Conservation (phyloP, 2,797 vertebrate genomes). For the Synanceia verrucosa region DNA sequence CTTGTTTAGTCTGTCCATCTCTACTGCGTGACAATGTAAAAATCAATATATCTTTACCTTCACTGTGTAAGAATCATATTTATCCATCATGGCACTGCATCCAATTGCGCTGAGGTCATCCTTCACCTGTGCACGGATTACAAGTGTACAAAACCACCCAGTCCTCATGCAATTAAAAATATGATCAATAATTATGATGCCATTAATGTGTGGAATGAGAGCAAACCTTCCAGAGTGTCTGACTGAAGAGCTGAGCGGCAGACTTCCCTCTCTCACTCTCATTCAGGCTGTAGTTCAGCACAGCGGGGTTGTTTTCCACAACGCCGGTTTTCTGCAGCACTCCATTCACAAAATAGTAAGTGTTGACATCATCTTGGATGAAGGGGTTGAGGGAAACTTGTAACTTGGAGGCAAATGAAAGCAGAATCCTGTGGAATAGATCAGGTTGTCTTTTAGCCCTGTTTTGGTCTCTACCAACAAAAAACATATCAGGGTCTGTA, state of each 20-base stretch:
- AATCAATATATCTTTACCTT: conserved; percentile 67
- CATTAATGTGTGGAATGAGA: rapidly evolving
- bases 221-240: conserved; percentile 82
- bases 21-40: neutral
- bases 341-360: conserved; percentile 83
- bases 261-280: conserved; percentile 77
- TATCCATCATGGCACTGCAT: conserved; percentile 74
- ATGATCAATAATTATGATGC: too few relatives aligned
- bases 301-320: conserved; percentile 78
- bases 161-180: neutral
- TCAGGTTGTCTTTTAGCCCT: neutral
- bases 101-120: conserved; percentile 73
- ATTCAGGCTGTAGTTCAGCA: conserved; percentile 80
- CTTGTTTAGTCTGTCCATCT: neutral
- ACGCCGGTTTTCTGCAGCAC: conserved; percentile 63
- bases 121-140: conserved; percentile 70
- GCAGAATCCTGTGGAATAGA: conserved; percentile 77
- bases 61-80: conserved; percentile 84
- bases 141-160: neutral
- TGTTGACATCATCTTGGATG: conserved; percentile 80
- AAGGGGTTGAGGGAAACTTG: conserved; percentile 78
- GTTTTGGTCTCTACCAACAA: neutral
- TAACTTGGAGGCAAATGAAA: conserved; percentile 73
- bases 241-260: conserved; percentile 76
- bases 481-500: neutral